These are phyloP conservation scores for Cheilosia pagana DNA, from an alignment of 2,888 invertebrate genomes.

Conservation along the genomic window DNA sequence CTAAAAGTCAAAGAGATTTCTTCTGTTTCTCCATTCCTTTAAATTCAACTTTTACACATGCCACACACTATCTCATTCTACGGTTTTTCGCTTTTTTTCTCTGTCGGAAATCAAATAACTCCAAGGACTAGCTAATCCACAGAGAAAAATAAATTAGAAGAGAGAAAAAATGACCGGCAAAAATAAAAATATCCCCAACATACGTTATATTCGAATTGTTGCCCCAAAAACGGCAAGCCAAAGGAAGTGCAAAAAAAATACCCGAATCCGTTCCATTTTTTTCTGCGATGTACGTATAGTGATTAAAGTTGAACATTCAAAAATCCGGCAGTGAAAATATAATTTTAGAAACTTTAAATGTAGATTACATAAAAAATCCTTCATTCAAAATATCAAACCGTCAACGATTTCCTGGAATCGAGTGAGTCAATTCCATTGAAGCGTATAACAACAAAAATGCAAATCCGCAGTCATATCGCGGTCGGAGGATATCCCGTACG, in stretches of 20 bases:
- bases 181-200: background rate
- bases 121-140: slow-evolving; percentile 25
- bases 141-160: slow-evolving; percentile 33
- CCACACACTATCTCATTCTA: too few species aligned
- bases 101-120: slow-evolving; percentile 13
- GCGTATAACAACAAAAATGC: background rate
- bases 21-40: slow-evolving; percentile 28
- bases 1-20: slow-evolving; percentile 6
- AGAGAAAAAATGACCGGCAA: background rate
- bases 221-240: slow-evolving; percentile 10
- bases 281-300: background rate
- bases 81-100: background rate
- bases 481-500: slow-evolving; percentile 43
- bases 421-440: background rate
- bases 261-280: slow-evolving; percentile 10
- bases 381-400: background rate
- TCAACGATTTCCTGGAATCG: slow-evolving; percentile 6
- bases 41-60: slow-evolving; percentile 4
- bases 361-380: too few species aligned
- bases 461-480: slow-evolving; percentile 5
- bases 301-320: background rate
- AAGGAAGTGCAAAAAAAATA: background rate
- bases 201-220: slow-evolving; percentile 9
- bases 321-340: background rate
- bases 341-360: too few species aligned